Conservation (phyloP, 2,113 vertebrate genomes). For the Hippocampus guttulatus region DNA sequence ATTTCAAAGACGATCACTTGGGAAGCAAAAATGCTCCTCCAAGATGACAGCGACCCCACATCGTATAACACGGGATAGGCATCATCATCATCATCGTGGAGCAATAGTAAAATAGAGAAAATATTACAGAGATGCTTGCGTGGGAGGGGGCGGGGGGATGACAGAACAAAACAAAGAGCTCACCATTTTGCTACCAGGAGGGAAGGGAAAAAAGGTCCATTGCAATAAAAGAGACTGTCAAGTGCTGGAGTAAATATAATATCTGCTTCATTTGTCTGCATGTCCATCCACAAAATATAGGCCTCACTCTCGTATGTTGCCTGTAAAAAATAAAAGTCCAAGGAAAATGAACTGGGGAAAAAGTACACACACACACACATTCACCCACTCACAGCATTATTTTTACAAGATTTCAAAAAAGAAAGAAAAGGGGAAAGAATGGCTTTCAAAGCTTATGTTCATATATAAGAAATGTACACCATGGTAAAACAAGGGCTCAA, state of each 20-base stretch:
- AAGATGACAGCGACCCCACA: conserved; percentile 74
- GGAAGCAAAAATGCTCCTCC: conserved; percentile 74
- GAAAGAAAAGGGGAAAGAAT: conserved; percentile 67
- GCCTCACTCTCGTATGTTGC: conserved; percentile 72
- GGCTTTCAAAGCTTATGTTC: conserved; percentile 84
- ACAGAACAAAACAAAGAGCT: conserved; percentile 73
- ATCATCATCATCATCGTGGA: conserved; percentile 42
- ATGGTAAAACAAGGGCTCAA: conserved; percentile 78
- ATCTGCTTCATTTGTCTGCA: conserved; percentile 79
- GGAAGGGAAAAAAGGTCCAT: conserved; percentile 68
- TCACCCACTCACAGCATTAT: conserved; percentile 64
- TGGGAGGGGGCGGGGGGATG: conserved; percentile 25
- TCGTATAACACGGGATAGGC: conserved; percentile 59
- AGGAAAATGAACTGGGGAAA: conserved; percentile 75
- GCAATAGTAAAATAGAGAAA: conserved; percentile 76
- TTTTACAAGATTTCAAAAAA: conserved; percentile 83
- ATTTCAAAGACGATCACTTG: conserved; percentile 75
- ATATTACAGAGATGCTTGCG: conserved; percentile 76
- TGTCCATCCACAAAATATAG: conserved; percentile 80
- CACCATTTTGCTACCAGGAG: conserved; percentile 78
- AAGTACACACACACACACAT: conserved; percentile 69
- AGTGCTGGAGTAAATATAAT: conserved; percentile 82
- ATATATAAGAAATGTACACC: conserved; percentile 82
- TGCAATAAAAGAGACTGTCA: conserved; percentile 77
- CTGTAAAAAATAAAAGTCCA: conserved; percentile 74